These are phyloP conservation scores for Ondatra zibethicus DNA, from an alignment of 2,113 vertebrate genomes.

Conservation along the genomic window DNA sequence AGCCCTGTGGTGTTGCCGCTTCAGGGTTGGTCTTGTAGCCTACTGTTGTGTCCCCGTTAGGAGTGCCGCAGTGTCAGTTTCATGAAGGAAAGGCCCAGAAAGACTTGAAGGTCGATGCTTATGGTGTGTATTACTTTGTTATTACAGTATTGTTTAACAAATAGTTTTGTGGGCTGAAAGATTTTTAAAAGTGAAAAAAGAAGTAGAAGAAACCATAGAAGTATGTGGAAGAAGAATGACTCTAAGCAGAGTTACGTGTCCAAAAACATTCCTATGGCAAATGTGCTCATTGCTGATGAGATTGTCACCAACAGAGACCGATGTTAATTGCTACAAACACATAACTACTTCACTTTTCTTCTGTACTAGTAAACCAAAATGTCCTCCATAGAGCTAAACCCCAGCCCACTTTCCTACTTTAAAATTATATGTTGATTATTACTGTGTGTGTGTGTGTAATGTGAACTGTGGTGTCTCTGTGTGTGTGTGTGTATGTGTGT, in stretches of 20 bases:
- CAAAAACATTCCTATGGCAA: neutral
- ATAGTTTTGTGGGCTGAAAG: neutral
- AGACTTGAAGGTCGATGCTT: constrained; percentile 14
- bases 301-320: constrained; percentile 7
- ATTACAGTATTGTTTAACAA: constrained; percentile 29
- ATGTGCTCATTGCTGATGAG: neutral
- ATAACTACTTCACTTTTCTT: neutral
- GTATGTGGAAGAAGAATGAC: constrained; percentile 5
- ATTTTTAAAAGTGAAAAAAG: constrained; percentile 30
- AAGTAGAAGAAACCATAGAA: neutral
- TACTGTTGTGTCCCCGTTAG: neutral
- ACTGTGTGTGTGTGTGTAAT: too few species aligned
- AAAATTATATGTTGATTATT: neutral
- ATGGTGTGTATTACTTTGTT: neutral
- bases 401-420: neutral
- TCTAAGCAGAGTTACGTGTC: constrained; percentile 22
- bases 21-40: neutral
- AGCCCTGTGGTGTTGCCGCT: neutral
- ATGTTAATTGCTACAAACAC: neutral
- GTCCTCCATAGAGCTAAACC: neutral
- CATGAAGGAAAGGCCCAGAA: constrained; percentile 35
- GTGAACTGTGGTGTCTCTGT: neutral
- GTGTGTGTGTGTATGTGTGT: neutral
- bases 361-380: neutral
- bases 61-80: neutral